These are phyloP conservation scores for Daubentonia madagascariensis DNA, from an alignment of 2,113 vertebrate genomes.

Conservation along the genomic window DNA sequence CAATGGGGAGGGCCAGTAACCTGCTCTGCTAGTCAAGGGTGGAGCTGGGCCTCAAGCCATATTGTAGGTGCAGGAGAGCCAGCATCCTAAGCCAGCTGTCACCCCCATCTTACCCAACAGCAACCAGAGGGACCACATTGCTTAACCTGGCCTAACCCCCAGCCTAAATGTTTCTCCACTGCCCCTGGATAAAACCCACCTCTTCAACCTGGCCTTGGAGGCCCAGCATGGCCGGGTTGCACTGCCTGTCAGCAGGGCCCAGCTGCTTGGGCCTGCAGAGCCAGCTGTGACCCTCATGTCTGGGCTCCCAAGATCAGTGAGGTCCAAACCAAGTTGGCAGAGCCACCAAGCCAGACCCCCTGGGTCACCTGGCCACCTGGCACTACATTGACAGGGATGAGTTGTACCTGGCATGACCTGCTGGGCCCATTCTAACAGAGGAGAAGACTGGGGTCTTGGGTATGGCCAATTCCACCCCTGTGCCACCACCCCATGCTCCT, in stretches of 20 bases:
- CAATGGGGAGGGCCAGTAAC: not conserved
- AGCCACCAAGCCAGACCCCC: slow-evolving; percentile 79
- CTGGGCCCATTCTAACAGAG: slow-evolving; percentile 69
- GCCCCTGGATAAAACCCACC: not conserved
- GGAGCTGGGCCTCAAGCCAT: not conserved
- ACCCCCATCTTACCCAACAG: not conserved
- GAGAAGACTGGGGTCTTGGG: slow-evolving; percentile 85
- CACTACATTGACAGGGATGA: slow-evolving; percentile 87
- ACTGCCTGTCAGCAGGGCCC: not conserved
- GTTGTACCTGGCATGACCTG: slow-evolving; percentile 84
- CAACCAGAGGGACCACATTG: not conserved
- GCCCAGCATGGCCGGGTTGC: not conserved
- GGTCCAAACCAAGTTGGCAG: slow-evolving; percentile 78
- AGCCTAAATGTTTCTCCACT: rapidly evolving
- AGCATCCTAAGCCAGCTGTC: not conserved
- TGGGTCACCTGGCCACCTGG: slow-evolving; percentile 81
- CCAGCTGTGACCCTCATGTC: not conserved
- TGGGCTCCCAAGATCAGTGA: slow-evolving; percentile 81
- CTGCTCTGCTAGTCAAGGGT: not conserved
- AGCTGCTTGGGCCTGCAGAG: not conserved
- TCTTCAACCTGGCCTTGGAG: not conserved
- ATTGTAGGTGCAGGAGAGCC: rapidly evolving
- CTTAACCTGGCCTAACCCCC: not conserved
- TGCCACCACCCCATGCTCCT: rapidly evolving
- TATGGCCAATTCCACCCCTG: slow-evolving; percentile 33